Conservation (phyloP, 2,113 vertebrate genomes). For the Orientallactaga bullata region DNA sequence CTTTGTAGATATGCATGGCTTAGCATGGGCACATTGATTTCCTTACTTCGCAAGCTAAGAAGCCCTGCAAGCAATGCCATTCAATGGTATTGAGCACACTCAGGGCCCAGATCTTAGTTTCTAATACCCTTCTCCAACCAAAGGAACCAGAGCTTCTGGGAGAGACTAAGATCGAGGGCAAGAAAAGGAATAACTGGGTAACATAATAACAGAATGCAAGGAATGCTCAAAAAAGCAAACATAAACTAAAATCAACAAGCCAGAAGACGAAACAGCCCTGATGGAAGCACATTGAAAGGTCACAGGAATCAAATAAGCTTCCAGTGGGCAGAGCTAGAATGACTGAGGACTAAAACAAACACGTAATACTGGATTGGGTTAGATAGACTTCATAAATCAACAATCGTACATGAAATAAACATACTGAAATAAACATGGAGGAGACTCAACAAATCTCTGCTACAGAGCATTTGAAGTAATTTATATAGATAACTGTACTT, state of each 20-base stretch:
- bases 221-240: not conserved
- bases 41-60: not conserved
- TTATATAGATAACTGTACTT: not conserved
- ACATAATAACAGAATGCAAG: not conserved
- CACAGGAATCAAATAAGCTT: not conserved
- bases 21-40: not conserved
- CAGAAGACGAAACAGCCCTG: not conserved
- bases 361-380: not conserved
- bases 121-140: not conserved
- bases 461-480: not conserved
- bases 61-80: not conserved
- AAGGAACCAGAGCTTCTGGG: not conserved
- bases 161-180: not conserved
- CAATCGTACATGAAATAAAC: not conserved
- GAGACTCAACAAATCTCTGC: not conserved
- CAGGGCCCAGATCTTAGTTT: not conserved
- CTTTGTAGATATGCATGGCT: not conserved
- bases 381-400: not conserved
- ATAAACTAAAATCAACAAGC: not conserved
- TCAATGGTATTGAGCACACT: not conserved
- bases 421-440: not conserved
- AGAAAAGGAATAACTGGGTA: not conserved
- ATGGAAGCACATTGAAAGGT: not conserved
- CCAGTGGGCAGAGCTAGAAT: not conserved
- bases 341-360: not conserved